Base-by-base conservation (phyloP, 1,140 invertebrate species). In the Mizuhopecten yessoensis region DNA sequence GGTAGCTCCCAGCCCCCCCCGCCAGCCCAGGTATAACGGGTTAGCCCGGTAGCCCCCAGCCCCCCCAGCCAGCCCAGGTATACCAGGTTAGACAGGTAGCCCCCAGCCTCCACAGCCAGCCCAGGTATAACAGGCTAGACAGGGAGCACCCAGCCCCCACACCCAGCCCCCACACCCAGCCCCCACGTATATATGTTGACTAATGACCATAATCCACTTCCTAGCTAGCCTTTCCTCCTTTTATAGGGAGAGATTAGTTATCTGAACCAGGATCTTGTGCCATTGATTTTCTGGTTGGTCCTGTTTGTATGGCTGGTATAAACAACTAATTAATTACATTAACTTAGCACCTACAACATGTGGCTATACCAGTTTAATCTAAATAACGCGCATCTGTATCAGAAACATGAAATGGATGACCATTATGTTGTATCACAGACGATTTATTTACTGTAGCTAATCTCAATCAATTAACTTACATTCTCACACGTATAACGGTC, bases 241-340 rank as follows among this genome's bases (percentile, higher is more conserved):
- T 49, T 23, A 49, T 75, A 29, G 57, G 57, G 3, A 7, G 23
- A 75, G 57, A 75, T 75, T 75, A 75, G 29, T 75, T 17, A 75
- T 75, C 57, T 3, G 23, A 75, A 75, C 57, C 57, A 29, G 57
- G 57, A 75, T n/a, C n/a, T n/a, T n/a, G n/a, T n/a, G n/a, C n/a
- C 57, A 75, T 75, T 29, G 57, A 75, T 75, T 75, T 75, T 75
- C 57, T 75, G 57, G 57, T 17, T 13, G 10, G 17, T 7, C 57
- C 23, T 75, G 57, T 75, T 29, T 75, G 57, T 75, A 75, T n/a
- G n/a, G 17, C 9, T 9, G 42, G 42, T 45, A 17, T 75, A 75
- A 75, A 75, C 57, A 75, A n/a, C 57, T 75, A 75, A 75, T 75
- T 75, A 75, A 75, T 29, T 0, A 75, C 57, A 75, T 75, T 75